phyloP scores from a whole-genome alignment of 2,797 vertebrate species.

The Phoeniculus purpureus region DNA sequence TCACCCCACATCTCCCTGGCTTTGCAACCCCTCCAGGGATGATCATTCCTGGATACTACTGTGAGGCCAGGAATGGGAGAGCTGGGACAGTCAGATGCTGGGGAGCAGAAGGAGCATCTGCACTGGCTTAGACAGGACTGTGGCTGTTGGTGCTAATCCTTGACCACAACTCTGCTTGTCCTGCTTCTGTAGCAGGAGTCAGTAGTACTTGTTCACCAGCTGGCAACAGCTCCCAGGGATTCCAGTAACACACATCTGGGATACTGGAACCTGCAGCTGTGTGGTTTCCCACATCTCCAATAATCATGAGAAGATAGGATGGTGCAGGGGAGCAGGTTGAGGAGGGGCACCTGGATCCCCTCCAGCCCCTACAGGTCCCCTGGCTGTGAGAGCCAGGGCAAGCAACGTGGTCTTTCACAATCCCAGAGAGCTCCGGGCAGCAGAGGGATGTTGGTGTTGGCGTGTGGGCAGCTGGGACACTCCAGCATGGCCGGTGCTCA shows the following conservation, averaged over 20 bases:
- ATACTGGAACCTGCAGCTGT: too few relatives aligned
- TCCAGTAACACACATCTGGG: too few relatives aligned
- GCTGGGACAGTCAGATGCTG: not conserved
- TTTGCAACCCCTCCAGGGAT: too few relatives aligned
- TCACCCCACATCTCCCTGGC: too few relatives aligned
- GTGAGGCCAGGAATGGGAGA: not conserved
- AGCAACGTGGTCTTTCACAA: not conserved
- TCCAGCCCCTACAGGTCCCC: not conserved
- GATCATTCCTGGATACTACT: not conserved
- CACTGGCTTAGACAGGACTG: not conserved
- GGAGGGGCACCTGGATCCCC: not conserved
- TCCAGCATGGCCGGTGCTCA: not conserved
- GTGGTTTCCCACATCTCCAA: fast-evolving
- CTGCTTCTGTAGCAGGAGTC: not conserved
- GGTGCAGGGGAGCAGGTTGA: too few relatives aligned
- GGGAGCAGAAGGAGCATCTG: not conserved
- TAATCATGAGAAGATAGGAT: not conserved
- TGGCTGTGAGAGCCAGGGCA: not conserved
- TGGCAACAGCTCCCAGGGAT: not conserved
- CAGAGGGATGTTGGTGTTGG: not conserved
- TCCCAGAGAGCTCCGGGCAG: not conserved
- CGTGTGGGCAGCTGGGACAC: not conserved
- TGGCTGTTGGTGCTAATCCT: fast-evolving
- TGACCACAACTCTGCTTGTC: not conserved
- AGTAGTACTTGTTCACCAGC: not conserved